Evolutionary conservation across 2,888 invertebrate genomes (phyloP).

Genomic region (Melinaea marsaeus): DNA sequence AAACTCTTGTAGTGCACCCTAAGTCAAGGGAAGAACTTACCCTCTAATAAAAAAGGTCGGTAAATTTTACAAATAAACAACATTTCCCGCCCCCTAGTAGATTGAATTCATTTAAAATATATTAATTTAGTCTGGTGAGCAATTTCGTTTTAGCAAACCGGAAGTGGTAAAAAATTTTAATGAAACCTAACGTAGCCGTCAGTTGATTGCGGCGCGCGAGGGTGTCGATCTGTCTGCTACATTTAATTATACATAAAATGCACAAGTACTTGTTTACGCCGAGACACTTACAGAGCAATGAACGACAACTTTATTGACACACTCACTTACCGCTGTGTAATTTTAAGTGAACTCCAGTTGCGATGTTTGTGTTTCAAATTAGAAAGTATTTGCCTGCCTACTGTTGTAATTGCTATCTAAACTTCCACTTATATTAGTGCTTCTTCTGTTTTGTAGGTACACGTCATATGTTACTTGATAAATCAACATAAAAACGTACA

Average conservation of each 20-base stretch:
- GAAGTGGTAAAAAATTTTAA: constrained; percentile 1
- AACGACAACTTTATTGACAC: constrained; percentile 63
- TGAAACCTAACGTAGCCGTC: not conserved
- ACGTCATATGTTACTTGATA: not conserved
- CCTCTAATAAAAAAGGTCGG: not conserved
- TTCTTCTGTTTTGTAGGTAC: not conserved
- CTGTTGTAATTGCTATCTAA: constrained; percentile 23
- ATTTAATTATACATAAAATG: constrained; percentile 70
- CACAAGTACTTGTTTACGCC: constrained; percentile 57
- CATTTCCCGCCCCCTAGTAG: not conserved
- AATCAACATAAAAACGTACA: too few relatives aligned
- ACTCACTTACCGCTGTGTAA: constrained; percentile 44
- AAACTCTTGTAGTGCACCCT: not conserved
- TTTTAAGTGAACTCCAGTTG: constrained; percentile 32
- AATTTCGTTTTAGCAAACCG: not conserved
- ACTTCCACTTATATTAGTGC: constrained; percentile 10
- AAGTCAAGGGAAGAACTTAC: not conserved
- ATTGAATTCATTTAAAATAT: not conserved
- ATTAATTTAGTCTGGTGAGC: constrained; percentile 7
- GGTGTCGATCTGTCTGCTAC: constrained; percentile 31
- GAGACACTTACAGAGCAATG: constrained; percentile 49
- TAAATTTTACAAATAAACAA: not conserved
- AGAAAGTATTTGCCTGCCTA: constrained; percentile 26
- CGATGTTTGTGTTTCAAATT: constrained; percentile 36
- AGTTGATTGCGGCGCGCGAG: constrained; percentile 8